Conservation (phyloP, 2,797 vertebrate genomes). For the Stomatorhinus walkeri region DNA sequence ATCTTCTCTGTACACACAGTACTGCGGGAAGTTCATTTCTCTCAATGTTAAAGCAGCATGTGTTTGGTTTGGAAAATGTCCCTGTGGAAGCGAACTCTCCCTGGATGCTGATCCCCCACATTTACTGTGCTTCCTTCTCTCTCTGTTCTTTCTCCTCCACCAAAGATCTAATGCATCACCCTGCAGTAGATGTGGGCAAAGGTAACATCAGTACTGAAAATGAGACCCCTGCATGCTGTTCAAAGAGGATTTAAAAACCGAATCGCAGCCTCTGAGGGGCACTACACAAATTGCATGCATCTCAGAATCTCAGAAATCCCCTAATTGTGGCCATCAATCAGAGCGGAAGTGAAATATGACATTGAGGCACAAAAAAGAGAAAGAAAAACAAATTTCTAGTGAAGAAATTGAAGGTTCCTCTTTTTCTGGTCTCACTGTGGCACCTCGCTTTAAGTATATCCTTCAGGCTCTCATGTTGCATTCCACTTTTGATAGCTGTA, state of each 20-base stretch:
- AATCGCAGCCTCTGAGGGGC: constrained; percentile 9
- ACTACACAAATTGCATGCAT: constrained; percentile 30
- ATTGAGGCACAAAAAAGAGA: neutral
- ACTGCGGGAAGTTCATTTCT: neutral
- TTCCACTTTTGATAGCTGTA: neutral
- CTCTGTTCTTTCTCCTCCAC: constrained; percentile 58
- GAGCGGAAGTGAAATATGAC: neutral
- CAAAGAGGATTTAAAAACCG: constrained; percentile 30
- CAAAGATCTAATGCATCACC: constrained; percentile 74
- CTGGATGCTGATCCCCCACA: constrained; percentile 46
- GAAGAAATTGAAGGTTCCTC: neutral
- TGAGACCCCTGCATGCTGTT: constrained; percentile 61
- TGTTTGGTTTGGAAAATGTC: neutral
- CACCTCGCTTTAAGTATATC: neutral
- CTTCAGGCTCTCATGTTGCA: neutral
- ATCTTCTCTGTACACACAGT: neutral
- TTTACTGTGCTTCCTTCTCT: constrained; percentile 62
- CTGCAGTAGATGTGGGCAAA: constrained; percentile 82
- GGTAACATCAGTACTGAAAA: constrained; percentile 67
- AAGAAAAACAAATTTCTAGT: neutral
- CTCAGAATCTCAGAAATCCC: neutral
- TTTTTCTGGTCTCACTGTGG: neutral
- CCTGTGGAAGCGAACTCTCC: neutral
- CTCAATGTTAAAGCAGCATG: neutral
- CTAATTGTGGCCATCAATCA: neutral